Evolutionary conservation across 2,797 vertebrate species (phyloP), one percentile per base, ranked within the genome.

Genomic region (Hoplostethus mediterraneus): DNA sequence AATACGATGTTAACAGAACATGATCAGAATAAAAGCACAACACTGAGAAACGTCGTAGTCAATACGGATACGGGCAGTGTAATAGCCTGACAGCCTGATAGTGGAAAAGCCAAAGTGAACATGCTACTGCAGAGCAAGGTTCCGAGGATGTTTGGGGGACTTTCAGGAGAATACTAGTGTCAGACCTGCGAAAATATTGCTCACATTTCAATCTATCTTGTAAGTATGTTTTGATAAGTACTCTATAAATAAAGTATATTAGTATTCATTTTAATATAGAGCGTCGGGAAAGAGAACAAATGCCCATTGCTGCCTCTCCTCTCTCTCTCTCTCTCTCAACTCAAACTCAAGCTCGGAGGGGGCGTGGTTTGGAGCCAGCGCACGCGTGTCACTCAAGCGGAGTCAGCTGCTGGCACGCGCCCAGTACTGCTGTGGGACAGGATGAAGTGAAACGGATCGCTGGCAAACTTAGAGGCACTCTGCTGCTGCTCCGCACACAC

Each of bases 391-490:
- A 77, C 58, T 86, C 85, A 67, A 69, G 78, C 77, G 47, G 17
- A 77, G 71, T 78, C 89, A 65, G 81, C 84, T 74, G 79, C 84
- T 91, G 92, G 92, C 90, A 93, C 89, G 88, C 90, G 90, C 80
- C 84, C 77, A 10, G 9, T 57, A 17, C 44, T 38, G 53, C 28
- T 33, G 67, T 42, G 55, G 77, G 38, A 59, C 11, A 44, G 17
- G 52, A 45, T 81, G 86, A 86, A 12, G 67, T 52, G 67, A 55
- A 11, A 71, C 69, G 40, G 60, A 54, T 72, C 63, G 4, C 48
- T 53, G 78, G 12, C 5, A 30, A 54, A 44, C 52, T 63, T 71
- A 55, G 14, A 28, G 28, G 28, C 28, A 28, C 28, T 11, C 63
- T 66, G 51, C 64, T 1, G 67, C 54, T 56, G 71, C 58, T 66